Conservation (phyloP, 2,888 invertebrate species). For the Drosophila siamana region DNA sequence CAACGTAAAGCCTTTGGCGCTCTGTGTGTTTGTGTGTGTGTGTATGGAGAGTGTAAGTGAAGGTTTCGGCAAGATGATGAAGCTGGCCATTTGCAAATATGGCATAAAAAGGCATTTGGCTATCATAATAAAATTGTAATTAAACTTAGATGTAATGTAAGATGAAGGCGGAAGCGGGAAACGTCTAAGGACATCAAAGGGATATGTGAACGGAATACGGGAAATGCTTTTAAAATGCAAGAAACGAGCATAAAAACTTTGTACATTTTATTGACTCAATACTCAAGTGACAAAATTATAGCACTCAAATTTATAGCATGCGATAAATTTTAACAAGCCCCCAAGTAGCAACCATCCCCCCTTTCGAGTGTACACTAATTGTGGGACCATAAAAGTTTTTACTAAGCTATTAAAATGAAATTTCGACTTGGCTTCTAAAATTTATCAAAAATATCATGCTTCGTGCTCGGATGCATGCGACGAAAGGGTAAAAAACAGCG, state of each 20-base stretch:
- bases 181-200: constrained; percentile 36
- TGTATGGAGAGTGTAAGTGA: constrained; percentile 3
- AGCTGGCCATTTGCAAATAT: constrained; percentile 65
- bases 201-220: constrained; percentile 28
- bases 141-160: constrained; percentile 64
- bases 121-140: constrained; percentile 75
- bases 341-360: constrained; percentile 1
- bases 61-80: constrained; percentile 28
- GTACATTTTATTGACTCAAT: constrained; percentile 64
- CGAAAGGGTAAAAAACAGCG: background rate
- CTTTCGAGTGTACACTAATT: constrained; percentile 50
- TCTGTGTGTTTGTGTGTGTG: constrained; percentile 9
- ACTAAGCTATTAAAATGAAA: constrained; percentile 48
- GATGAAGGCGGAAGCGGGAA: background rate
- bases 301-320: constrained; percentile 73
- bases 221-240: constrained; percentile 59
- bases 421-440: constrained; percentile 23
- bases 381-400: constrained; percentile 54
- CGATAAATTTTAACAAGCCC: constrained; percentile 72
- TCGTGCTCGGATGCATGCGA: constrained; percentile 24
- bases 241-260: constrained; percentile 58
- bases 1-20: constrained; percentile 29
- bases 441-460: constrained; percentile 25
- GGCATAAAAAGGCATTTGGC: constrained; percentile 68
- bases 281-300: constrained; percentile 69